Evolutionary conservation across 2,797 vertebrate species (phyloP), one percentile per base, ranked within the genome.

Genomic region (Nyctalus aviator): DNA sequence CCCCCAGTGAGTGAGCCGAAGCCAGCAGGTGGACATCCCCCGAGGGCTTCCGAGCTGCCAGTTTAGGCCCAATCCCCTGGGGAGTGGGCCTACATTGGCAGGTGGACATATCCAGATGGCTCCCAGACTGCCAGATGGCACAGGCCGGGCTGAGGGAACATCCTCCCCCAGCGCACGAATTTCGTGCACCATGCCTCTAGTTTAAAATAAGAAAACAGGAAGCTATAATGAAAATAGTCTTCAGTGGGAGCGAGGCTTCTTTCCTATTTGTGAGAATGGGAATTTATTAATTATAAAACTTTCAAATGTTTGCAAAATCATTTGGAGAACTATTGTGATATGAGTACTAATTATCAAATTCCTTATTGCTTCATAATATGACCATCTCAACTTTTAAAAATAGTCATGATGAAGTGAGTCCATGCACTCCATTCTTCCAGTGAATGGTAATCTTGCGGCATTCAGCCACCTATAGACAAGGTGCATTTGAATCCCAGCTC

Each of bases 171-270:
- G 37, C 37, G 6, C 6, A 41, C 1, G 37, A 41, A 57, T 57
- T 57, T 25, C 4, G 23, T 57, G 21, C 10, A 57, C 55, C 4
- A 1, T 9, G 55, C 55, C 55, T 59, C 55, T 25, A 27, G 55
- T 92, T 90, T 93, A 82, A 94, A 89, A 82, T 82, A 79, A 79
- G 35, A 71, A 18, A 89, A 68, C 8, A 73, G 32, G 7, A 78
- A 10, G 27, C n/a, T 71, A 44, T 57, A 79, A 69, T 57, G 75
- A 84, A 88, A 79, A 9, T n/a, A 21, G 41, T 75, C 11, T 78
- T 23, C 37, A 84, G 12, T 41, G 30, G 72, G 50, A 69, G 3
- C 41, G 27, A 32, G n/a, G 8, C 6, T 20, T 68, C 17, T 75
- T 79, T 87, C 37, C 59, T 81, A 48, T 44, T 71, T 69, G 44